Percentiles rank a stretch among this genome's conserved stretches.
phyloP scores from a whole-genome alignment of 2,797 vertebrate species.

The Alcedo quadribrachys region DNA sequence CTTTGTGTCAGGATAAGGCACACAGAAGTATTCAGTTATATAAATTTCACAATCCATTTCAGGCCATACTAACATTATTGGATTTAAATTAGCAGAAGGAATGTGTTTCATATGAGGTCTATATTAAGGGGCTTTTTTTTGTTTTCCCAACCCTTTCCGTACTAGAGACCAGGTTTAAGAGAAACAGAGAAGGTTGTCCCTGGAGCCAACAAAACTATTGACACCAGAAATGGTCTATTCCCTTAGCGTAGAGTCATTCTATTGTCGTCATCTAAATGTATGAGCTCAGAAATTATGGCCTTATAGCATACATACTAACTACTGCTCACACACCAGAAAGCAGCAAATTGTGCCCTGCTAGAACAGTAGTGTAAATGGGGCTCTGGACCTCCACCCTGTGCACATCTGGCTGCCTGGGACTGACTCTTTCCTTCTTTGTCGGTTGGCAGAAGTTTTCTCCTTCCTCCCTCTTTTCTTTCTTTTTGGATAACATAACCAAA shows the following conservation, averaged over 20 bases:
- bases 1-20: constrained; percentile 30
- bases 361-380: neutral
- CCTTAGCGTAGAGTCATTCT: neutral
- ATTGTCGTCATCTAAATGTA: neutral
- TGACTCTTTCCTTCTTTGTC: neutral
- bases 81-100: constrained; percentile 64
- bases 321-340: neutral
- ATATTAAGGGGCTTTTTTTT: neutral
- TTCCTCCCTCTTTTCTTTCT: neutral
- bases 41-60: constrained; percentile 53
- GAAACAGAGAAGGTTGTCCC: neutral
- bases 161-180: neutral
- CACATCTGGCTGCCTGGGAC: neutral
- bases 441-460: neutral
- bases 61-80: constrained; percentile 38
- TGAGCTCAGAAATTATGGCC: neutral
- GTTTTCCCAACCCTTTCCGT: neutral
- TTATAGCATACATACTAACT: neutral
- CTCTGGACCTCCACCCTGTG: neutral
- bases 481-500: neutral
- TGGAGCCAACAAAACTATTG: neutral
- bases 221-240: neutral
- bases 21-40: constrained; percentile 11
- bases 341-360: neutral
- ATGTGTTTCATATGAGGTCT: constrained; percentile 41